Percentiles rank a stretch among this genome's conserved stretches.
Evolutionary conservation across 2,797 vertebrate genomes (phyloP).

Genomic region (Vultur gryphus): DNA sequence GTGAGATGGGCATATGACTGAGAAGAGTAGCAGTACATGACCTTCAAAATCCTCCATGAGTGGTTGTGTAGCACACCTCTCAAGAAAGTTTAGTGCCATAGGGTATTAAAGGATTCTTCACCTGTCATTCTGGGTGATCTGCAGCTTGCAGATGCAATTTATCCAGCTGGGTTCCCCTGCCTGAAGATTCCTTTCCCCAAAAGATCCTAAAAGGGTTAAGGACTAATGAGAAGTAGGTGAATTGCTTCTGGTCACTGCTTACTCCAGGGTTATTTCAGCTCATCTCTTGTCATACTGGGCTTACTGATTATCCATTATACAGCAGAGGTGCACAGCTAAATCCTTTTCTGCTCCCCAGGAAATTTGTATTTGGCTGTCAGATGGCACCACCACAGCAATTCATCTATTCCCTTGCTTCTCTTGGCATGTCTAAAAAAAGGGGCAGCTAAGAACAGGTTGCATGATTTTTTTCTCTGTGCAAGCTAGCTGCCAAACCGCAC

Average conservation of each 20-base stretch:
- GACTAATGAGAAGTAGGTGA: not conserved
- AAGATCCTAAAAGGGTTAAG: not conserved
- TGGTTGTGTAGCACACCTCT: not conserved
- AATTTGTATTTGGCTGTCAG: not conserved
- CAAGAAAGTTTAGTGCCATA: not conserved
- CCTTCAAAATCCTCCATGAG: not conserved
- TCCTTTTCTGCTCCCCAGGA: not conserved
- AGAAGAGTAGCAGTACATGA: not conserved
- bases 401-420: not conserved
- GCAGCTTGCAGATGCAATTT: not conserved
- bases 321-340: not conserved
- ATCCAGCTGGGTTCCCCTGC: not conserved
- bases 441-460: not conserved
- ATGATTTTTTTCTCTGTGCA: not conserved
- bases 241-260: not conserved
- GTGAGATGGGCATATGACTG: not conserved
- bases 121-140: not conserved
- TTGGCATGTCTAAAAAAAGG: fast-evolving
- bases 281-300: not conserved
- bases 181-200: not conserved
- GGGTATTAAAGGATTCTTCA: not conserved
- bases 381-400: not conserved
- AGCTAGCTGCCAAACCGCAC: not conserved
- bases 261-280: not conserved
- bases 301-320: not conserved